These are phyloP conservation scores for Sinhomidia bicolor DNA, from an alignment of 2,888 invertebrate genomes.

Conservation along the genomic window DNA sequence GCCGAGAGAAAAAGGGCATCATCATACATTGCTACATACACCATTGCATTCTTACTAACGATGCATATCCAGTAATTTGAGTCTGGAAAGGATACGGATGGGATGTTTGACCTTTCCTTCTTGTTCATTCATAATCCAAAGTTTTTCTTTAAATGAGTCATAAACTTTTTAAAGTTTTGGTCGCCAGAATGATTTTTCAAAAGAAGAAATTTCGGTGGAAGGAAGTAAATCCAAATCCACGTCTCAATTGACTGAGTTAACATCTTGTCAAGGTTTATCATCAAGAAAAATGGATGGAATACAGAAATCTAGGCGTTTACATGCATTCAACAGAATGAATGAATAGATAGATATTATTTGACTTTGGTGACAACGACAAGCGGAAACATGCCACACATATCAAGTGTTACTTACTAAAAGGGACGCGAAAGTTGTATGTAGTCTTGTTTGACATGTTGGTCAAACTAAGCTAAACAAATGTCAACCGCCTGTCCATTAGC, in stretches of 20 bases:
- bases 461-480: constrained; percentile 65
- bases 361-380: constrained; percentile 17
- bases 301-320: no score
- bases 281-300: neutral
- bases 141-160: constrained; percentile 43
- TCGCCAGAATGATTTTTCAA: neutral
- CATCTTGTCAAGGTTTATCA: neutral
- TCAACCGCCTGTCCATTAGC: constrained; percentile 70
- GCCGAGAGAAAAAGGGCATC: neutral
- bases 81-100: constrained; percentile 77
- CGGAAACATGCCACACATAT: constrained; percentile 59
- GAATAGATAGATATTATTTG: neutral
- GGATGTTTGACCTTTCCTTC: constrained; percentile 72
- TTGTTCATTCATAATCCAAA: constrained; percentile 57
- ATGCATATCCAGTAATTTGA: constrained; percentile 74
- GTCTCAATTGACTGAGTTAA: constrained; percentile 2
- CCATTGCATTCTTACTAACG: constrained; percentile 69
- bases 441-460: constrained; percentile 66
- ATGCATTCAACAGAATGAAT: neutral
- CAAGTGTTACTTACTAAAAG: constrained; percentile 16
- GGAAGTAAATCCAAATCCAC: neutral
- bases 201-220: no score
- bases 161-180: neutral
- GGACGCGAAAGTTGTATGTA: neutral
- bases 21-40: no score